Percentiles rank a stretch among this genome's conserved stretches.
These are phyloP conservation scores for Fundulus diaphanus DNA, from an alignment of 2,797 vertebrate genomes.

Conservation along the genomic window DNA sequence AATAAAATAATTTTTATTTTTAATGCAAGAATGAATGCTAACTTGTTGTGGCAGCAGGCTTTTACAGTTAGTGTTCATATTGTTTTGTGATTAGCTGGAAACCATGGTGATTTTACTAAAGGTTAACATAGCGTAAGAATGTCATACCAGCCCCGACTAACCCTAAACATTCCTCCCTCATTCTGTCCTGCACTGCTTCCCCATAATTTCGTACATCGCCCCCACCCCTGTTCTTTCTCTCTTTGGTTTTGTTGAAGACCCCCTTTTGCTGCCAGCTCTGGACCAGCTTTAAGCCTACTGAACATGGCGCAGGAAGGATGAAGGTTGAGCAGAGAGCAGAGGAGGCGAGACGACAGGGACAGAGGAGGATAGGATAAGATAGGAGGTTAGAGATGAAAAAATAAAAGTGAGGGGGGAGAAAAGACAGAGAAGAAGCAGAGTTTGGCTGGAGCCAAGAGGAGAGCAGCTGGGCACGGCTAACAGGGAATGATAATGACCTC, in stretches of 20 bases:
- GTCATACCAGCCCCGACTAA: not conserved
- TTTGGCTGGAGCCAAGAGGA: conserved; percentile 98
- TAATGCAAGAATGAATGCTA: not conserved
- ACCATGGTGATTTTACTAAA: not conserved
- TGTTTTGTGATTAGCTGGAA: not conserved
- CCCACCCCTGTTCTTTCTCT: conserved; percentile 52
- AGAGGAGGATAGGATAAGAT: not conserved
- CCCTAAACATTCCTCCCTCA: conserved; percentile 7
- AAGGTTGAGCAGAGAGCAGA: not conserved
- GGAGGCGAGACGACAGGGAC: not conserved
- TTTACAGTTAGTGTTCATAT: not conserved
- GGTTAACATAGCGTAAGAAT: not conserved
- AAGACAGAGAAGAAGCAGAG: conserved; percentile 76
- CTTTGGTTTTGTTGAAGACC: conserved; percentile 80
- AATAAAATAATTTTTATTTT: not conserved
- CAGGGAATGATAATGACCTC: conserved; percentile 99
- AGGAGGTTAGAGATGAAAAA: conserved; percentile 24
- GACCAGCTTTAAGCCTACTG: conserved; percentile 75
- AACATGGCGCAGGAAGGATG: conserved; percentile 53
- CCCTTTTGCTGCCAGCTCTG: conserved; percentile 94
- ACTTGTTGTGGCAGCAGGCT: not conserved
- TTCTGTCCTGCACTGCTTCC: conserved; percentile 11
- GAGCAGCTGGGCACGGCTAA: conserved; percentile 99
- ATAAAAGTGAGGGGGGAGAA: conserved; percentile 23
- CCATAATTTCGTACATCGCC: not conserved